phyloP scores from a whole-genome alignment of 2,797 vertebrate genomes.

The Acrossocheilus fasciatus region DNA sequence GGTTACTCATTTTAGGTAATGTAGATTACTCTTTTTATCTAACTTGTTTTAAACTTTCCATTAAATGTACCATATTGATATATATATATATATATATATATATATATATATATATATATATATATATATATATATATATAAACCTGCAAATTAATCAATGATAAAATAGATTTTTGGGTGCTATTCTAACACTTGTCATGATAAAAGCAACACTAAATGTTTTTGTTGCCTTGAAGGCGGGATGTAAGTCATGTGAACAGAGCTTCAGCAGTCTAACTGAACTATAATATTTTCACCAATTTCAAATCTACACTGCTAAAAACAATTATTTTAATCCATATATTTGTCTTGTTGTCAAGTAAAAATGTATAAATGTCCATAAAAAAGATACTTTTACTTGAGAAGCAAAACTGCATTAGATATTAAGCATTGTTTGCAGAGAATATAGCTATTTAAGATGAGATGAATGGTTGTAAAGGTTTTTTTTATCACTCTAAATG shows the following conservation, averaged over 20 bases:
- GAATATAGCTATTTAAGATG: background rate
- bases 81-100: background rate
- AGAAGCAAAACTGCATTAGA: constrained; percentile 1
- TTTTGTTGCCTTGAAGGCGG: background rate
- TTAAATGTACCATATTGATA: background rate
- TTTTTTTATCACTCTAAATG: background rate
- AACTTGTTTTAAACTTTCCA: background rate
- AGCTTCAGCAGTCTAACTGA: constrained; percentile 50
- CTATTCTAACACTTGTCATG: background rate
- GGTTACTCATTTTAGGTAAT: background rate
- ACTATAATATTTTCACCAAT: background rate
- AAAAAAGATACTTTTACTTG: background rate
- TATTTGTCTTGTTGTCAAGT: background rate
- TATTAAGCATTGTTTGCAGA: background rate
- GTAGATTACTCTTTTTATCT: background rate
- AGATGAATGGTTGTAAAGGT: background rate
- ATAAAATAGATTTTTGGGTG: background rate
- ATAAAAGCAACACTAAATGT: background rate
- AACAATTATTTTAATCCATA: background rate
- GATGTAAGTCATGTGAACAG: background rate
- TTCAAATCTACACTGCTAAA: background rate
- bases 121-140: too few relatives aligned
- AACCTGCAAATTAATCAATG: background rate
- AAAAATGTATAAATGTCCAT: background rate
- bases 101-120: too few relatives aligned